These are phyloP conservation scores for Zaprionus lachaisei DNA, from an alignment of 1,140 invertebrate species.

Conservation along the genomic window DNA sequence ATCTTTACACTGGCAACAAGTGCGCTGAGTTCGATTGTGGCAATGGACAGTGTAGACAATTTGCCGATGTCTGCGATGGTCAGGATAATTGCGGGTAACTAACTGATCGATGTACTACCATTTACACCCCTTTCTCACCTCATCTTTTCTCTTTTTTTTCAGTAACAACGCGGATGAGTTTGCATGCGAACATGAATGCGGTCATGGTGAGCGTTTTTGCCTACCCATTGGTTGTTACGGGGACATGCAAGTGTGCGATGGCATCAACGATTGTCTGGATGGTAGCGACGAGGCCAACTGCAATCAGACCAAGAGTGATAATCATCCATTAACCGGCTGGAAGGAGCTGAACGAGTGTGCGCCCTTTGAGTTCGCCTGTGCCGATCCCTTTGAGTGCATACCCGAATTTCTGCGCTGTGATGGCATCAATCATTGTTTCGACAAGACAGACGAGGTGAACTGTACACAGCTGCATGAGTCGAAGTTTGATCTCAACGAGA, in stretches of 20 bases:
- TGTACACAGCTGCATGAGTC: slow-evolving; percentile 86
- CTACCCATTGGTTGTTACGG: slow-evolving; percentile 90
- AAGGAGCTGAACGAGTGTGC: slow-evolving; percentile 83
- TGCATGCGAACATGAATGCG: slow-evolving; percentile 79
- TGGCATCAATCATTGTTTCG: slow-evolving; percentile 87
- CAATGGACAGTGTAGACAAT: slow-evolving; percentile 90
- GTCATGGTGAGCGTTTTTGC: slow-evolving; percentile 86
- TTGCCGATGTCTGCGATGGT: slow-evolving; percentile 90
- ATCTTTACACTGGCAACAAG: slow-evolving; percentile 86
- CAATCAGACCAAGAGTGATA: slow-evolving; percentile 77
- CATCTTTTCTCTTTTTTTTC: background rate
- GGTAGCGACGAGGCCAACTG: slow-evolving; percentile 88
- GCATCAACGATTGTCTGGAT: slow-evolving; percentile 91
- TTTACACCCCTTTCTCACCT: background rate
- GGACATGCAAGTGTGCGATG: slow-evolving; percentile 89
- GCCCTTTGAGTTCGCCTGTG: slow-evolving; percentile 86
- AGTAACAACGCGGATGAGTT: slow-evolving; percentile 88
- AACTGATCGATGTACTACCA: background rate
- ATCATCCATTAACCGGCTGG: slow-evolving; percentile 63
- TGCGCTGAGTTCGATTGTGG: slow-evolving; percentile 88
- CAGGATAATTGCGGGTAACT: slow-evolving; percentile 89
- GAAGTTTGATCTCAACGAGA: slow-evolving; percentile 77
- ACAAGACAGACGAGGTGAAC: slow-evolving; percentile 87
- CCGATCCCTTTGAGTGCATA: slow-evolving; percentile 86
- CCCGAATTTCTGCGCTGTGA: slow-evolving; percentile 86